These are phyloP conservation scores for Burhinus oedicnemus DNA, from an alignment of 2,113 vertebrate species.

Conservation along the genomic window DNA sequence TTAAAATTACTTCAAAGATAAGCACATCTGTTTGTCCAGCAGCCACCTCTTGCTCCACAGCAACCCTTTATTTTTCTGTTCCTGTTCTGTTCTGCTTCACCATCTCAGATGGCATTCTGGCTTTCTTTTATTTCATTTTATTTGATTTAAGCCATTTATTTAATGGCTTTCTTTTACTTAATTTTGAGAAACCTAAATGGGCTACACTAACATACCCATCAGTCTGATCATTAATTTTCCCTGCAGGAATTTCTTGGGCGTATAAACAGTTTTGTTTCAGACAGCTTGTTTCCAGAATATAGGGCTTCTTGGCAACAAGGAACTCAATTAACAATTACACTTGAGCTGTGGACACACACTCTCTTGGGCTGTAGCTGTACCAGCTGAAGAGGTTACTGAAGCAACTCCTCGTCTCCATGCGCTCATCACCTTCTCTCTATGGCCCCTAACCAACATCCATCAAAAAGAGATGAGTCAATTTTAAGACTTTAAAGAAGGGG, in stretches of 20 bases:
- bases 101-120: background rate
- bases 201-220: background rate
- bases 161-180: background rate
- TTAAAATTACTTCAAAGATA: background rate
- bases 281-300: background rate
- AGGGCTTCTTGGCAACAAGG: background rate
- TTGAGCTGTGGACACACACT: rapidly evolving
- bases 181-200: background rate
- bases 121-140: background rate
- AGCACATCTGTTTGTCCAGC: conserved; percentile 38
- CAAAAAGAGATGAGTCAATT: background rate
- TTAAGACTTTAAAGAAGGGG: background rate
- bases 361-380: background rate
- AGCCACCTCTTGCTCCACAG: background rate
- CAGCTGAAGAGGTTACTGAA: background rate
- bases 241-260: background rate
- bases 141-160: background rate
- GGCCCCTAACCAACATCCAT: background rate
- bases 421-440: background rate
- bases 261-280: background rate
- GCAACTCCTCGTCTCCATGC: rapidly evolving
- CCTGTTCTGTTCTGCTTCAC: background rate
- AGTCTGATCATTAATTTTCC: background rate
- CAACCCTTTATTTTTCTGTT: background rate
- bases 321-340: background rate